Percentiles rank a stretch among this genome's conserved stretches.
Conservation (phyloP, 2,888 invertebrate species). For the Andrena minutula region DNA sequence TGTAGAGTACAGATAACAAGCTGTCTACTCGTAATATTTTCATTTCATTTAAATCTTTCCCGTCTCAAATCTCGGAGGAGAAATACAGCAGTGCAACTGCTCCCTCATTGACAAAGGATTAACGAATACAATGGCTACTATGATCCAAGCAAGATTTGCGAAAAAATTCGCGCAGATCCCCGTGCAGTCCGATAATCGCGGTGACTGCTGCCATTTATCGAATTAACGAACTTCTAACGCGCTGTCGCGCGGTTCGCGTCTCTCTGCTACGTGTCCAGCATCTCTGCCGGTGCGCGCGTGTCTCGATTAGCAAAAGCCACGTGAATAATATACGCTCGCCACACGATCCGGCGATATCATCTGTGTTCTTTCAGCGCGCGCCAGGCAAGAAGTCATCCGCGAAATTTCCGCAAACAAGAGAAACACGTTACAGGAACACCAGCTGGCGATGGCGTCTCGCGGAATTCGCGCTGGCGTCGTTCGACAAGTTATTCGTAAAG, state of each 20-base stretch:
- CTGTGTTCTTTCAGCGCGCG: slow-evolving; percentile 35
- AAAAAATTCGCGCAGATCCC: neutral
- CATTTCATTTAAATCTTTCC: too few species aligned
- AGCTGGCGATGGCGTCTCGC: slow-evolving; percentile 19
- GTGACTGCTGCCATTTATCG: slow-evolving; percentile 39
- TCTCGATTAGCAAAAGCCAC: slow-evolving; percentile 68
- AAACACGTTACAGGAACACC: slow-evolving; percentile 17
- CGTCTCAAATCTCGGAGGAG: too few species aligned
- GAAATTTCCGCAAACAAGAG: slow-evolving; percentile 36
- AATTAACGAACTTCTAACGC: slow-evolving; percentile 49
- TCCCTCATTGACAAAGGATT: neutral
- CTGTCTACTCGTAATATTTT: too few species aligned
- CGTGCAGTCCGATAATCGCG: slow-evolving; percentile 4
- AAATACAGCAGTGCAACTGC: too few species aligned
- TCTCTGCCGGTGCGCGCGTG: slow-evolving; percentile 39
- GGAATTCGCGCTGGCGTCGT: slow-evolving; percentile 15
- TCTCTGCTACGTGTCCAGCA: slow-evolving; percentile 56
- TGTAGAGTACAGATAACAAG: too few species aligned
- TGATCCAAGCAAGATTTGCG: neutral
- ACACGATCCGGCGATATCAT: slow-evolving; percentile 38
- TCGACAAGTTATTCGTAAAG: slow-evolving; percentile 36
- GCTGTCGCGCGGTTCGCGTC: slow-evolving; percentile 53
- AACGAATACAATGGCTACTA: neutral
- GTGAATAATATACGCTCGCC: slow-evolving; percentile 38
- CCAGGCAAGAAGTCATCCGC: slow-evolving; percentile 24